Conservation (phyloP, 2,113 vertebrate genomes). For the Paraplagusia blochii region DNA sequence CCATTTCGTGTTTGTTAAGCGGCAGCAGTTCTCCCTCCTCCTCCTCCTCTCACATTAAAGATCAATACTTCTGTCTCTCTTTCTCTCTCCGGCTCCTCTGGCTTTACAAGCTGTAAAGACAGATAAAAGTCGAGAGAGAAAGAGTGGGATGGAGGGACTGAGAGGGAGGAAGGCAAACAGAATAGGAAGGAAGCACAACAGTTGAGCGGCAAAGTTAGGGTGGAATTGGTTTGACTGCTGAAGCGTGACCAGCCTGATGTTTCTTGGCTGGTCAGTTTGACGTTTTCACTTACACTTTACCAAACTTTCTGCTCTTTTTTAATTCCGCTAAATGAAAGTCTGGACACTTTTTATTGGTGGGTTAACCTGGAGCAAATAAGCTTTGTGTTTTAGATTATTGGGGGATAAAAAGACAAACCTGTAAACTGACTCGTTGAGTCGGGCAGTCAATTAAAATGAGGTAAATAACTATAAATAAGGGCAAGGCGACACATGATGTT, state of each 20-base stretch:
- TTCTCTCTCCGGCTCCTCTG: conserved; percentile 55
- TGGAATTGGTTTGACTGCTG: conserved; percentile 63
- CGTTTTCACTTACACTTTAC: conserved; percentile 40
- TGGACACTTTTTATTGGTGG: background rate
- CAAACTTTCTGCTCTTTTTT: conserved; percentile 10
- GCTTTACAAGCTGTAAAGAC: conserved; percentile 68
- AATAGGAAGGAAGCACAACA: conserved; percentile 47
- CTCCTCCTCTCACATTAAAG: conserved; percentile 28
- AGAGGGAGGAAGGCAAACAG: background rate
- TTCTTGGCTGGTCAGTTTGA: conserved; percentile 29
- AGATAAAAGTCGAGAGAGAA: conserved; percentile 58
- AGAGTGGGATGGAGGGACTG: conserved; percentile 36
- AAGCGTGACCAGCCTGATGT: conserved; percentile 46
- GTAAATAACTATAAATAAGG: too few species aligned
- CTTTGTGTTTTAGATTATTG: too few species aligned
- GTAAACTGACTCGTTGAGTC: too few species aligned
- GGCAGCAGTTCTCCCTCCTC: conserved; percentile 45
- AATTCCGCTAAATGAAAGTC: conserved; percentile 13
- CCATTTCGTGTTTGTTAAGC: conserved; percentile 66
- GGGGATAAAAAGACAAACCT: too few species aligned
- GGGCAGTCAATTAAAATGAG: too few species aligned
- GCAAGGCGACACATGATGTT: too few species aligned
- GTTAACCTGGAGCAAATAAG: background rate
- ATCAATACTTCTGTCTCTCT: conserved; percentile 68
- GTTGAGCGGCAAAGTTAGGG: conserved; percentile 45